phyloP scores from a whole-genome alignment of 2,888 invertebrate species.

The Pherbina coryleti region DNA sequence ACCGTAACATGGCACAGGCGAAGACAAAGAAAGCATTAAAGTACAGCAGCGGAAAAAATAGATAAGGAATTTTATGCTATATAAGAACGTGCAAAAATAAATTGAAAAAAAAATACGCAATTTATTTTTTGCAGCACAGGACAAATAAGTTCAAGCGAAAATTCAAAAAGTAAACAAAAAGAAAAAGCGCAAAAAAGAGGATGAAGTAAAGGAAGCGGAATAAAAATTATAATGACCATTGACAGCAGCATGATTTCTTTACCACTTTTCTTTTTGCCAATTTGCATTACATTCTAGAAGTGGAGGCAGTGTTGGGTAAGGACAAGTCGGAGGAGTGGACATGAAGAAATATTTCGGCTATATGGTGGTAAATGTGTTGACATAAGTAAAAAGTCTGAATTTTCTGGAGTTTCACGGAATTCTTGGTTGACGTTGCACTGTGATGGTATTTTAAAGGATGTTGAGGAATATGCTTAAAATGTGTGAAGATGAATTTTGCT shows the following conservation, averaged over 20 bases:
- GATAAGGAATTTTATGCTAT: not conserved
- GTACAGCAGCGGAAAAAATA: not conserved
- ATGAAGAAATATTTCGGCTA: not conserved
- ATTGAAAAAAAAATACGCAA: not conserved
- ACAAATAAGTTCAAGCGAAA: not conserved
- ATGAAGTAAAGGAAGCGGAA: constrained; percentile 10
- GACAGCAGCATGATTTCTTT: constrained; percentile 32
- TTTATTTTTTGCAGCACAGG: constrained; percentile 7
- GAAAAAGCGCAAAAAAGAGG: not conserved
- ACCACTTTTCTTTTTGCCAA: not conserved
- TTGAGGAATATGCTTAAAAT: no score
- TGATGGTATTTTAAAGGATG: no score
- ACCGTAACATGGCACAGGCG: not conserved
- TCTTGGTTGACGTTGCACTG: no score
- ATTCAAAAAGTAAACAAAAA: not conserved
- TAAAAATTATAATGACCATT: constrained; percentile 37
- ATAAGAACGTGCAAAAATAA: constrained; percentile 13
- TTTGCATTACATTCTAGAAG: not conserved
- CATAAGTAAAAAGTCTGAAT: no score
- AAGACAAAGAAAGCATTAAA: constrained; percentile 12
- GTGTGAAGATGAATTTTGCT: no score
- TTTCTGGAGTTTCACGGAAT: no score
- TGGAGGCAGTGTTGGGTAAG: no score
- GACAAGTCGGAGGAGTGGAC: not conserved
- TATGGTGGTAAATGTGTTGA: no score